phyloP scores from a whole-genome alignment of 2,888 invertebrate species.

The Blastobasis adustella region DNA sequence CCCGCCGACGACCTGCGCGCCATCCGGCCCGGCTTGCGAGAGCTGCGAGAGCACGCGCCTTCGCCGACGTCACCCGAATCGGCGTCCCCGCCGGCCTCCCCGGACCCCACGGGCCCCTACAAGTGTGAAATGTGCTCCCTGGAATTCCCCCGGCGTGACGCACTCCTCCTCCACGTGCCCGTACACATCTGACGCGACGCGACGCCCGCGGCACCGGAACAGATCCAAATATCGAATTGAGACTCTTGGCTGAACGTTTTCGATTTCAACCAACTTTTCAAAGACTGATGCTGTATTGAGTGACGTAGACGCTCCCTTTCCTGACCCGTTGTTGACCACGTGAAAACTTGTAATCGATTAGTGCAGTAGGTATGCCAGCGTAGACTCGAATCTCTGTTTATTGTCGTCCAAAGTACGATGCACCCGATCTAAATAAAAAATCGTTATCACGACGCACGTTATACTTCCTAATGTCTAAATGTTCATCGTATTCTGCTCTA shows the following conservation, averaged over 20 bases:
- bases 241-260: constrained; percentile 71
- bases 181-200: constrained; percentile 85
- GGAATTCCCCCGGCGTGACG: constrained; percentile 82
- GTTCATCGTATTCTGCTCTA: too few relatives aligned
- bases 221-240: constrained; percentile 61
- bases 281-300: too few relatives aligned
- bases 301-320: too few relatives aligned
- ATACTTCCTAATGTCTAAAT: too few relatives aligned
- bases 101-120: constrained; percentile 72
- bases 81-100: constrained; percentile 8
- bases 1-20: constrained; percentile 59
- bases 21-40: constrained; percentile 29
- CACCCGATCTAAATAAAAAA: too few relatives aligned
- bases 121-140: constrained; percentile 90
- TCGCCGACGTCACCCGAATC: constrained; percentile 9
- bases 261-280: constrained; percentile 72
- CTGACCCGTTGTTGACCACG: too few relatives aligned
- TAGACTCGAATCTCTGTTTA: too few relatives aligned
- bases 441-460: too few relatives aligned
- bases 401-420: too few relatives aligned
- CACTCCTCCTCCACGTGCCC: constrained; percentile 83
- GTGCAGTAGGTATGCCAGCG: too few relatives aligned
- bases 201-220: not conserved
- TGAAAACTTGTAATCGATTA: too few relatives aligned
- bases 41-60: constrained; percentile 14